Evolutionary conservation across 2,797 vertebrate species (phyloP), one percentile per base, ranked within the genome.

Genomic region (Mormyrus hasselquistii): DNA sequence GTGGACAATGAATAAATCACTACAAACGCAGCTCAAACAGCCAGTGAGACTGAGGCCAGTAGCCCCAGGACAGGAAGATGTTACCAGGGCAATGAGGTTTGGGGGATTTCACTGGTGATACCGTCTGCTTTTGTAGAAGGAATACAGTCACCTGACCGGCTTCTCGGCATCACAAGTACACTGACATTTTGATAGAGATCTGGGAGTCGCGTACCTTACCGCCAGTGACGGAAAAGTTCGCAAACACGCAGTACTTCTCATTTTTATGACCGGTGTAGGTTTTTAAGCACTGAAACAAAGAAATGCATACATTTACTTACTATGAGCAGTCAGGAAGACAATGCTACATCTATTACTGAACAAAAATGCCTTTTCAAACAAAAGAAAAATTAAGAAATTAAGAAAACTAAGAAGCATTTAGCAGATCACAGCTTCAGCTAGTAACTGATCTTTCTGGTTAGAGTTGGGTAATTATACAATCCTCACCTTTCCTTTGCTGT

Each of bases 221-320:
- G 0, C 99, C 99, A 0, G 99, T 99, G 91, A 99, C 99, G 0
- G 99, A 99, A 94, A 99, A 99, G 90, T 99, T 99, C 0, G 98
- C 98, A 88, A 99, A 99, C 94, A 99, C 99, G 96, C 99, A 99
- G 94, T 99, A 99, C 90, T 99, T 99, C 95, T 99, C 99, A 0
- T 99, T 99, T 95, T 99, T 99, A 94, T 99, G 99, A 90, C 98
- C 97, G 0, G 98, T 98, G 96, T 99, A 99, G 0, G 98, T 99
- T 96, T 99, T 99, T 95, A 99, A 96, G 93, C 99, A 99, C 99
- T 99, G 95, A 91, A 92, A 3, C 82, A 62, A 89, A 29, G 1
- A 69, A 69, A 34, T 12, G 25, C 62, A 69, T 34, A 12, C 6
- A 65, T 29, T 65, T 12, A 29, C 25, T 34, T 4, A 29, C 22